Conservation (phyloP, 2,888 invertebrate genomes). For the Esperia sulphurella region DNA sequence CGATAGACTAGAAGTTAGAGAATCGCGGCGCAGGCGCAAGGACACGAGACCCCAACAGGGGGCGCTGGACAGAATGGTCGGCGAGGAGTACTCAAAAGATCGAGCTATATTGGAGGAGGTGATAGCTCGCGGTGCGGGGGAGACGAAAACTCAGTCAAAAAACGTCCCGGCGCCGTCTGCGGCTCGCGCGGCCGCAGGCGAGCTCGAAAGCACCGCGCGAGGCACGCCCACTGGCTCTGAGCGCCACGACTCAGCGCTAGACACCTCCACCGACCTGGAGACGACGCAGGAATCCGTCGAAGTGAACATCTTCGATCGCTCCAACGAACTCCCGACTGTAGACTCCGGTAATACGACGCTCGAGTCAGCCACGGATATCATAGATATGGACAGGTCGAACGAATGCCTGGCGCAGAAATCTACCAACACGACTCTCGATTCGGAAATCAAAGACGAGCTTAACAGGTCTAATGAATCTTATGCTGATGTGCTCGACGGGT, state of each 20-base stretch:
- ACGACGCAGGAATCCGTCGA: slow-evolving; percentile 6
- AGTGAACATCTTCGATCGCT: slow-evolving; percentile 18
- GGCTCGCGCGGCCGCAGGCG: slow-evolving; percentile 77
- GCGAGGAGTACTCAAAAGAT: slow-evolving; percentile 45
- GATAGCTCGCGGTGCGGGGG: slow-evolving; percentile 78
- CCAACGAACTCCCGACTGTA: slow-evolving; percentile 30
- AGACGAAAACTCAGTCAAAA: slow-evolving; percentile 73
- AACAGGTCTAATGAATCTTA: slow-evolving; percentile 73
- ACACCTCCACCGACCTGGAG: slow-evolving; percentile 11
- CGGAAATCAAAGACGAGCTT: slow-evolving; percentile 52
- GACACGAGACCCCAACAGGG: slow-evolving; percentile 17
- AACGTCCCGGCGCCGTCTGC: slow-evolving; percentile 88
- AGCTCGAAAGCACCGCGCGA: slow-evolving; percentile 54
- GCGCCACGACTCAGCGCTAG: slow-evolving; percentile 31
- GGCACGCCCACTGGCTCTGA: slow-evolving; percentile 64
- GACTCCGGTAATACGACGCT: slow-evolving; percentile 33
- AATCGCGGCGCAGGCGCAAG: slow-evolving; percentile 5
- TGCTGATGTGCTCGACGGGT: slow-evolving; percentile 61
- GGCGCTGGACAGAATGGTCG: slow-evolving; percentile 43
- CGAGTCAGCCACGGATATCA: slow-evolving; percentile 27
- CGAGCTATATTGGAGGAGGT: slow-evolving; percentile 80
- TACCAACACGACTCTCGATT: slow-evolving; percentile 55
- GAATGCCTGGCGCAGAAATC: slow-evolving; percentile 64
- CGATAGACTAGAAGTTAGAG: slow-evolving; percentile 28
- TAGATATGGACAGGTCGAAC: slow-evolving; percentile 53